Base-by-base conservation (phyloP, 2,797 vertebrate genomes). In the Psittacula derbiana region DNA sequence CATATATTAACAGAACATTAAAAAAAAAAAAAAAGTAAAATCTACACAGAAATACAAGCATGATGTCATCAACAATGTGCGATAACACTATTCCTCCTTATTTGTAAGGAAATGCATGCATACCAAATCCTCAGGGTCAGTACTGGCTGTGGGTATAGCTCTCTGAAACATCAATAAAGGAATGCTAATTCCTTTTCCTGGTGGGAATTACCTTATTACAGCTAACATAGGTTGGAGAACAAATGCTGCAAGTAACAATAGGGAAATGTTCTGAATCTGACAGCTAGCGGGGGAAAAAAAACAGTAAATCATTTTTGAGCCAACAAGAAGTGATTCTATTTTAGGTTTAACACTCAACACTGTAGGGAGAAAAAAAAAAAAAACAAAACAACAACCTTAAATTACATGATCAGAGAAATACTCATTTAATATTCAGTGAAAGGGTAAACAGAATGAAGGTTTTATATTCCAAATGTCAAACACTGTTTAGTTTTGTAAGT, bases 171-270 rank as follows among this genome's bases (percentile, higher is more conserved):
- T 87, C 86, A 95, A 94, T 87, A 91, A 92, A 74, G 90, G 74
- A 89, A 94, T 82, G 52, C 55, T 52, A 95, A 94, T 95, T 93
- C 64, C 64, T 93, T 82, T 80, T 74, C 71, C 95, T 91, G 61
- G 30, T 55, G 86, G 90, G 86, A 94, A 91, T 95, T 89, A 64
- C 49, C 86, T 92, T 85, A 84, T 81, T 95, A 87, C 0, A 2
- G 78, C 52, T 79, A 91, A 91, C 70, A 73, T 4, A 28, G 43
- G 66, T 24, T 76, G 64, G 55, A 86, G 88, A 90, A 88, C 33
- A 95, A 96, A 93, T 67, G 55, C 74, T 86, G 71, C 0, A 10
- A 79, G 80, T 61, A 87, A 70, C 70, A 92, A 60, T 30, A 80
- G 38, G 38, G 41, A 80, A 90, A 86, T 80, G 90, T 16, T 80